These are phyloP conservation scores for Argentina silus DNA, from an alignment of 2,797 vertebrate genomes.

Conservation along the genomic window DNA sequence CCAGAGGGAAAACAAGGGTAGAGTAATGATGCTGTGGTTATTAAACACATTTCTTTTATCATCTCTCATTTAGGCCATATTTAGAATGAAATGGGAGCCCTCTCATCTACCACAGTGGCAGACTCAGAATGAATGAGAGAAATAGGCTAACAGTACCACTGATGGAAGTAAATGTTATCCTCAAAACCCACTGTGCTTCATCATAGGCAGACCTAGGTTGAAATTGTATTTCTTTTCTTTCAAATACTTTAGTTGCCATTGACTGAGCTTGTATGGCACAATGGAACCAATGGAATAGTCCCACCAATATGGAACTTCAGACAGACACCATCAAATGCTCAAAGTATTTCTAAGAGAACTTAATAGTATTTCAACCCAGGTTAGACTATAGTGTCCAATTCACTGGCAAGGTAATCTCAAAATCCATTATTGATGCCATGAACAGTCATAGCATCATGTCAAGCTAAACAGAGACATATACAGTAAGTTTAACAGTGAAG, in stretches of 20 bases:
- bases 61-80: conserved; percentile 7
- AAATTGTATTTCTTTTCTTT: no score
- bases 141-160: not conserved
- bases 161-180: not conserved
- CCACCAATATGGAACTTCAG: no score
- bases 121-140: conserved; percentile 4
- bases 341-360: no score
- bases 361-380: no score
- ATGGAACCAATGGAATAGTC: no score
- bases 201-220: no score
- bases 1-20: conserved; percentile 19
- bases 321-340: no score
- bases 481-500: not conserved
- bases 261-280: no score
- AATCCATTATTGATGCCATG: no score
- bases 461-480: not conserved
- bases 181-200: not conserved
- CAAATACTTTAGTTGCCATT: no score
- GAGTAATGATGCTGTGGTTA: conserved; percentile 48
- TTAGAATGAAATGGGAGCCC: conserved; percentile 19
- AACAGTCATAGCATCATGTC: not conserved
- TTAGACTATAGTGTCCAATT: no score
- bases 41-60: conserved; percentile 42
- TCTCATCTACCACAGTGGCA: not conserved
- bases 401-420: no score